Evolutionary conservation across 1,140 invertebrate genomes (phyloP).

Genomic region (Carcinoscorpius rotundicauda): DNA sequence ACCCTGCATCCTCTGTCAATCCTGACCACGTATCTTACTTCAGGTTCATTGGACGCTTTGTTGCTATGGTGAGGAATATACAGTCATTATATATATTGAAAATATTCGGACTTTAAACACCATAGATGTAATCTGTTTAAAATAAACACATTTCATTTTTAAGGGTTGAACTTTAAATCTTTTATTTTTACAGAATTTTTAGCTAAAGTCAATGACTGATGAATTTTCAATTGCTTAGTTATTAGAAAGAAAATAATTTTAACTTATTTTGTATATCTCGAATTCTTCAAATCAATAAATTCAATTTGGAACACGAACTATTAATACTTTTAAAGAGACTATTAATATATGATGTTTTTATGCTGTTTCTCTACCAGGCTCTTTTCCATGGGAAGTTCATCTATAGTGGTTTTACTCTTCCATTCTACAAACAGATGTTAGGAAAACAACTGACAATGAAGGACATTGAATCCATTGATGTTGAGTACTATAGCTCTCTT

Average conservation of each 20-base stretch:
- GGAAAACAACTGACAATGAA: slow-evolving; percentile 97
- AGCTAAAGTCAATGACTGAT: too few species aligned
- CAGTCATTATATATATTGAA: too few species aligned
- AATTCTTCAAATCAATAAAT: too few species aligned
- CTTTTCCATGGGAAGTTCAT: slow-evolving; percentile 98
- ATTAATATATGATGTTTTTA: slow-evolving; percentile 9
- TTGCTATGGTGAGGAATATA: slow-evolving; percentile 73
- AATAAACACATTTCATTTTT: too few species aligned
- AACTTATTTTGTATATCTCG: too few species aligned
- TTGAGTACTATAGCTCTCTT: slow-evolving; percentile 96
- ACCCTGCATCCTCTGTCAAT: slow-evolving; percentile 97
- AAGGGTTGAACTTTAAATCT: too few species aligned
- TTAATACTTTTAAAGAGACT: slow-evolving; percentile 7
- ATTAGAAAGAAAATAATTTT: too few species aligned
- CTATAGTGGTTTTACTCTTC: slow-evolving; percentile 98
- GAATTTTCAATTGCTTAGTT: too few species aligned
- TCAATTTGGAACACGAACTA: not conserved
- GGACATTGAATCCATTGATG: slow-evolving; percentile 97
- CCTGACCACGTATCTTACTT: slow-evolving; percentile 98
- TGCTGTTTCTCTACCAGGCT: slow-evolving; percentile 45
- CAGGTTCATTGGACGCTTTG: slow-evolving; percentile 97
- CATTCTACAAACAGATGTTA: slow-evolving; percentile 98
- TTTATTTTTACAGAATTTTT: too few species aligned
- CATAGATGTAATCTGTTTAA: too few species aligned
- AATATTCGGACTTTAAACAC: too few species aligned